Percentiles rank a stretch among this genome's conserved stretches.
Conservation (phyloP, 2,888 invertebrate species). For the Spicauda simplicius region DNA sequence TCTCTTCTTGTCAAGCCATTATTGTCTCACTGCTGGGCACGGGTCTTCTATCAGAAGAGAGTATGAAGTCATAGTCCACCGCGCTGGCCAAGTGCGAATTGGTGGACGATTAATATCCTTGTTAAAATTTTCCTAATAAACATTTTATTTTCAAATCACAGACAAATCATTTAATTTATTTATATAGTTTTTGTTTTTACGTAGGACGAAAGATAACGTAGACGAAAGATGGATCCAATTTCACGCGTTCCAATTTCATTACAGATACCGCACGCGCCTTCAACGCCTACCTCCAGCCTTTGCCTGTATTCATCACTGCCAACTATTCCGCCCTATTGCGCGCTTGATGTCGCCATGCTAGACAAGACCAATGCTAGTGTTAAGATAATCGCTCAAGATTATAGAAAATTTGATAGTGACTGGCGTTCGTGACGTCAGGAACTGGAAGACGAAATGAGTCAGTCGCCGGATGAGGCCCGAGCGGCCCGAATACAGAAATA, state of each 20-base stretch:
- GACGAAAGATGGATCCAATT: slow-evolving; percentile 45
- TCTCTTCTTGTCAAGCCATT: no score
- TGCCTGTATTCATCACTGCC: slow-evolving; percentile 77
- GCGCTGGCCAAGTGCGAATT: no score
- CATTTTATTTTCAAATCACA: no score
- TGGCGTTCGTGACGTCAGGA: slow-evolving; percentile 69
- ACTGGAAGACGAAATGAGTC: slow-evolving; percentile 64
- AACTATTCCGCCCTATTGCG: slow-evolving; percentile 74
- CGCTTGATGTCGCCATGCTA: slow-evolving; percentile 80
- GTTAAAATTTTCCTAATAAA: no score
- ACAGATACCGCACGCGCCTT: slow-evolving; percentile 62
- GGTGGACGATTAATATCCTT: no score
- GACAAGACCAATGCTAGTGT: slow-evolving; percentile 58
- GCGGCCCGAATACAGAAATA: slow-evolving; percentile 88
- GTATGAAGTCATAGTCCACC: no score
- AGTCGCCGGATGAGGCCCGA: slow-evolving; percentile 78
- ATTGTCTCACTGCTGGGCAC: no score
- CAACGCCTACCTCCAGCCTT: slow-evolving; percentile 59
- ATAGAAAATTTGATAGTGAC: slow-evolving; percentile 54
- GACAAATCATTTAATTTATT: no score
- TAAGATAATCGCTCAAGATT: slow-evolving; percentile 58
- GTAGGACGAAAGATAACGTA: slow-evolving; percentile 37
- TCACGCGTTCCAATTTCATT: slow-evolving; percentile 53
- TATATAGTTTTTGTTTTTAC: not conserved
- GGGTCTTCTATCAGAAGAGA: no score